These are phyloP conservation scores for Octonoba sinensis DNA, from an alignment of 2,888 invertebrate genomes.

Conservation along the genomic window DNA sequence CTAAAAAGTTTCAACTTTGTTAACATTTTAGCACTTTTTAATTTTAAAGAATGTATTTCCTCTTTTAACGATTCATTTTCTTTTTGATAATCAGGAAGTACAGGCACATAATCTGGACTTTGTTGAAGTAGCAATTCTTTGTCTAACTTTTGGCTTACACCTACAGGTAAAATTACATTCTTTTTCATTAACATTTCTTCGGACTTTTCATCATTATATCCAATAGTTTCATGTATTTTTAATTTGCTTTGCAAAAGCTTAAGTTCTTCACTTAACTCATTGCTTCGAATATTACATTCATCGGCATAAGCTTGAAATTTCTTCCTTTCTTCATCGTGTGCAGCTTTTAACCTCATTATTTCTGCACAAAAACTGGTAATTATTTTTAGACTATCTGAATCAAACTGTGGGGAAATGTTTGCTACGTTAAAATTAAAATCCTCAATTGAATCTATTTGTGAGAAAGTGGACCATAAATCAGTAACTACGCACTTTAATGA, in stretches of 20 bases:
- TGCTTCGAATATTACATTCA: slow-evolving; percentile 10
- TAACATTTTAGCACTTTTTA: slow-evolving; percentile 83
- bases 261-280: slow-evolving; percentile 10
- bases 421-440: no score
- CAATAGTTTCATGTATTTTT: not conserved
- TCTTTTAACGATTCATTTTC: slow-evolving; percentile 72
- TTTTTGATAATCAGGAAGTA: slow-evolving; percentile 29
- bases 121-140: slow-evolving; percentile 23
- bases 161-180: not conserved
- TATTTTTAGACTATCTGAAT: no score
- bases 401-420: no score
- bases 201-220: not conserved
- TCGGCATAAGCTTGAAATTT: slow-evolving; percentile 7
- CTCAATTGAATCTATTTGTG: no score
- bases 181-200: not conserved
- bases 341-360: slow-evolving; percentile 1
- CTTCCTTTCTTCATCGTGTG: slow-evolving; percentile 2
- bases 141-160: not conserved
- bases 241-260: slow-evolving; percentile 5
- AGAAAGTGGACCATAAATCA: no score
- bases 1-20: slow-evolving; percentile 89
- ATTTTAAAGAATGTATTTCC: slow-evolving; percentile 78
- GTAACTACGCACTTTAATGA: no score
- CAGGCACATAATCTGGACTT: not conserved
- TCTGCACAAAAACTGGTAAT: not conserved